Evolutionary conservation across 1,140 invertebrate species (phyloP), one percentile per base, ranked within the genome.

Genomic region (Nasonia longicornis): DNA sequence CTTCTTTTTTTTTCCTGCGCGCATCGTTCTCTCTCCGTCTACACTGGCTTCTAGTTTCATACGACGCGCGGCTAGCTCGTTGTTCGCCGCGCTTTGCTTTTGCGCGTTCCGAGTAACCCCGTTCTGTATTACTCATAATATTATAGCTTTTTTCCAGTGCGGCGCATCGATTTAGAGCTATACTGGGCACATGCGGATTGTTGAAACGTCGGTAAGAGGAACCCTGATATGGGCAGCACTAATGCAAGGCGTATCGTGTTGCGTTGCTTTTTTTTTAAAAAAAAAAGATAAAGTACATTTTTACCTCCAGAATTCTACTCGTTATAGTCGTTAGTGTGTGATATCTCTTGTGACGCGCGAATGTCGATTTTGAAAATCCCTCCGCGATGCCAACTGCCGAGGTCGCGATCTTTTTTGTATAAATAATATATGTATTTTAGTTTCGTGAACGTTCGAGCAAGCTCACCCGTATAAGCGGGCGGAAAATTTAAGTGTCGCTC

Each of bases 331-430:
- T 20, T 58, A 58, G 0, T 58, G 2, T 58, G 16, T n/a, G 3
- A 3, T 3, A 35, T 35, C 31, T 35, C 31, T 3, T n/a, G 16
- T 58, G n/a, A 58, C 10, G 10, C 16, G 64, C 22, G 11, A 67
- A 14, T 31, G 64, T 67, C 64, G 22, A 67, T 67, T 67, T 29
- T 12, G 12, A 67, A 67, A 67, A 31, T 67, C 64, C 64, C 64
- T 67, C 64, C 64, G 31, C 22, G 29, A 31, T 29, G 64, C 64
- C 10, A 67, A 67, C 64, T 67, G 64, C 64, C 64, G 64, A 31
- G 20, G 64, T 67, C 64, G 29, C 6, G 22, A 29, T 67, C 20
- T 11, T 67, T 67, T 58, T 16, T 58, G 2, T 6, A 58, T 58
- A 58, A 14, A 48, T 14, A 58, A 58, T n/a, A 14, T 58, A 58